Evolutionary conservation across 2,797 vertebrate genomes (phyloP).

Genomic region (Chanos chanos): DNA sequence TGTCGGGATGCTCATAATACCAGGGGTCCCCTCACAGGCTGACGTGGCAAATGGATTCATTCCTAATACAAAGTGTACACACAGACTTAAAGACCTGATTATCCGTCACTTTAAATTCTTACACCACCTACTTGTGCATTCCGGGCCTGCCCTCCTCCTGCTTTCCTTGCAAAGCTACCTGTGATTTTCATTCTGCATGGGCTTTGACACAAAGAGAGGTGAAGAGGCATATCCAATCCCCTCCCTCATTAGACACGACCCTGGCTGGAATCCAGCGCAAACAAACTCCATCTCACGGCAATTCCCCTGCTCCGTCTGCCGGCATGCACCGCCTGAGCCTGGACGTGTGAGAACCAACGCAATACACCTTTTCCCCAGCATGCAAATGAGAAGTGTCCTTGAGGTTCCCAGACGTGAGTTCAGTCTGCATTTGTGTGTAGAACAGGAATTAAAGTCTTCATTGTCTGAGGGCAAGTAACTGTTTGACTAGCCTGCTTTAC

Average conservation of each 20-base stretch:
- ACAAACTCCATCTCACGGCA: conserved; percentile 50
- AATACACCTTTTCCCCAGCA: conserved; percentile 30
- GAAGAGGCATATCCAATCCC: conserved; percentile 52
- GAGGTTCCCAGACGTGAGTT: conserved; percentile 59
- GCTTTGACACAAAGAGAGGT: conserved; percentile 36
- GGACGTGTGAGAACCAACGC: not conserved
- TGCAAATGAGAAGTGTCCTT: conserved; percentile 67
- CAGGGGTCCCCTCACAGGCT: not conserved
- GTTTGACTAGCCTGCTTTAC: not conserved
- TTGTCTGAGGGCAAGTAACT: conserved; percentile 1
- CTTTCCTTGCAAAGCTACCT: conserved; percentile 6
- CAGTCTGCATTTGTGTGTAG: conserved; percentile 38
- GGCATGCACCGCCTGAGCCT: not conserved
- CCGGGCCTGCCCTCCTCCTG: not conserved
- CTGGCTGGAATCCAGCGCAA: conserved; percentile 57
- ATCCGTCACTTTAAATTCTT: not conserved
- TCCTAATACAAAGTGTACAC: conserved; percentile 11
- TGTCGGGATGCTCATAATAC: not conserved
- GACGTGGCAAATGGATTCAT: conserved; percentile 23
- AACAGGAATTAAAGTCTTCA: conserved; percentile 9
- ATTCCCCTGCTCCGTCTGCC: conserved; percentile 9
- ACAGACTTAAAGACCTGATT: conserved; percentile 16
- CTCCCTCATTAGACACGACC: conserved; percentile 63
- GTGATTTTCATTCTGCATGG: conserved; percentile 45
- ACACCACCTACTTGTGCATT: not conserved